Conservation (phyloP, 2,797 vertebrate species). For the Aythya fuligula region DNA sequence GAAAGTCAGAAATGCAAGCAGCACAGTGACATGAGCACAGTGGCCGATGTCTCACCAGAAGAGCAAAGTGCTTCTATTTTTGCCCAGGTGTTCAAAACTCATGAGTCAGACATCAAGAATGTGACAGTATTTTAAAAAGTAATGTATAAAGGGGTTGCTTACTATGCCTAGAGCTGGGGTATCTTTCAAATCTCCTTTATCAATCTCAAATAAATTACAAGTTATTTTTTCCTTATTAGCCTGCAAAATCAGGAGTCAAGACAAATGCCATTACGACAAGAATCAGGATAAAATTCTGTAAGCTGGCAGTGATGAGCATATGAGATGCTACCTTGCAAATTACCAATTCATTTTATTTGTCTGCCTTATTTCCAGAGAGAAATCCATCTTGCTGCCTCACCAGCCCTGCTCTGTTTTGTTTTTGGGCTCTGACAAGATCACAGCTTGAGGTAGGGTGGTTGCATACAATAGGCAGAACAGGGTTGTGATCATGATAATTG, state of each 20-base stretch:
- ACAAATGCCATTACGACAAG: not conserved
- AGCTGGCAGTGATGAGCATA: not conserved
- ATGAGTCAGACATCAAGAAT: not conserved
- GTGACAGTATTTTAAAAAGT: not conserved
- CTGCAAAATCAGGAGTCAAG: not conserved
- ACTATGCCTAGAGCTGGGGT: not conserved
- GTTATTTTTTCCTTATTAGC: not conserved
- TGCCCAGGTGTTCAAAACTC: not conserved
- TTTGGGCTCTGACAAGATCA: conserved; percentile 30
- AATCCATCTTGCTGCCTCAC: not conserved
- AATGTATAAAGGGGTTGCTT: not conserved
- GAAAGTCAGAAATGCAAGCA: not conserved
- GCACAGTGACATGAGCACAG: fast-evolving
- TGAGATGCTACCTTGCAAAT: not conserved
- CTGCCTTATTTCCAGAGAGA: conserved; percentile 24
- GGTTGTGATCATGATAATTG: conserved; percentile 27
- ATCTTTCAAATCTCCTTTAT: not conserved
- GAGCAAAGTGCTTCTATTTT: not conserved
- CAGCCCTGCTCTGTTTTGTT: not conserved
- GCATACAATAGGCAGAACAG: not conserved
- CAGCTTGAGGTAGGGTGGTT: conserved; percentile 2
- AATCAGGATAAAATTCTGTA: not conserved
- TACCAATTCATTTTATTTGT: not conserved
- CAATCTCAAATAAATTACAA: not conserved
- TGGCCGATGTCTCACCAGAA: not conserved